These are phyloP conservation scores for Calypte anna DNA, from an alignment of 2,113 vertebrate species.

Conservation along the genomic window DNA sequence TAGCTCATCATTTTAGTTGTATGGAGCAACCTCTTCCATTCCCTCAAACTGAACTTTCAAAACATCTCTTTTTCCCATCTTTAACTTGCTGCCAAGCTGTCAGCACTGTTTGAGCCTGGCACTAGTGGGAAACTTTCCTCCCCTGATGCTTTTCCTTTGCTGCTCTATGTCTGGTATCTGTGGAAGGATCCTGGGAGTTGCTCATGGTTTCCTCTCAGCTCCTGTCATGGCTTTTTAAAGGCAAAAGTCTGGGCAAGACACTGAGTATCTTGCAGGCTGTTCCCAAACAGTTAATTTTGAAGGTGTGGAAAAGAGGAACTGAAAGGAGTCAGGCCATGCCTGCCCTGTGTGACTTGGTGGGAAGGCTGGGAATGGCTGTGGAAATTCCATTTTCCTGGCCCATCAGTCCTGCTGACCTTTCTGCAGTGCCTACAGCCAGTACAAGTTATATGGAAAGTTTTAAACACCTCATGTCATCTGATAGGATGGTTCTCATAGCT, in stretches of 20 bases:
- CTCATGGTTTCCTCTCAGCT: neutral
- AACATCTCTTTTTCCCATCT: neutral
- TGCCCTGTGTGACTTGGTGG: neutral
- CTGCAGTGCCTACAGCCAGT: neutral
- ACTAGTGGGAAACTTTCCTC: neutral
- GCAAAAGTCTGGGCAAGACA: neutral
- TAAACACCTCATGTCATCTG: neutral
- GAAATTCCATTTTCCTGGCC: neutral
- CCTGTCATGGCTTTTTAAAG: neutral
- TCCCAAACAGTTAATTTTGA: neutral
- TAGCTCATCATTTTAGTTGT: neutral
- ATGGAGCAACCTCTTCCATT: neutral
- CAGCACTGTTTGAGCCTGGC: neutral
- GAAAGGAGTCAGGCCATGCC: neutral
- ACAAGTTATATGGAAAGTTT: neutral
- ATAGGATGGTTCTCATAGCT: neutral
- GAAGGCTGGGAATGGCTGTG: neutral
- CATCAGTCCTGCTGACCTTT: neutral
- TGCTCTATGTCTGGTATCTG: neutral
- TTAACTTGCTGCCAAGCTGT: neutral
- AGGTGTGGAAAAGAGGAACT: neutral
- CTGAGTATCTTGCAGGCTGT: neutral
- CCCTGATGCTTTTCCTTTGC: neutral
- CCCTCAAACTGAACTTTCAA: neutral
- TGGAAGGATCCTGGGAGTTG: neutral